Evolutionary conservation across 2,113 vertebrate species (phyloP).

Genomic region (Lepisosteus osseus): DNA sequence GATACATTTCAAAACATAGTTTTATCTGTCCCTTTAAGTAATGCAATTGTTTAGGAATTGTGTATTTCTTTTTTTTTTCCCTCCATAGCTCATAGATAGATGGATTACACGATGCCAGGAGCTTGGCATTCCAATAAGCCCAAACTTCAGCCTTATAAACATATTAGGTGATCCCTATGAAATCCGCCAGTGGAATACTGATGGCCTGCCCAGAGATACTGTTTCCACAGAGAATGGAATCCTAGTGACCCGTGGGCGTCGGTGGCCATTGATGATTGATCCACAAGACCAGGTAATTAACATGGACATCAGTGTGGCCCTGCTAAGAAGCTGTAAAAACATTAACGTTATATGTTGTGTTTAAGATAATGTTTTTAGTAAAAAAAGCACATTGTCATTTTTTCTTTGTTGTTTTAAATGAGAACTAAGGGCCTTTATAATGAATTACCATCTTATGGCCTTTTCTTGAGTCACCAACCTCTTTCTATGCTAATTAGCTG

Average conservation of each 20-base stretch:
- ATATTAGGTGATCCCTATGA: slow-evolving; percentile 75
- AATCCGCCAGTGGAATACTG: slow-evolving; percentile 80
- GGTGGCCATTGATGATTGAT: slow-evolving; percentile 85
- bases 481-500: background rate
- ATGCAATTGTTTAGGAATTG: background rate
- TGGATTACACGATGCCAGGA: slow-evolving; percentile 72
- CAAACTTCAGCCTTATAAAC: slow-evolving; percentile 75
- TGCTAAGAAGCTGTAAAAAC: no score
- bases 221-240: slow-evolving; percentile 81
- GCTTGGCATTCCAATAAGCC: slow-evolving; percentile 70
- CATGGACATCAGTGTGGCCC: no score
- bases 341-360: no score
- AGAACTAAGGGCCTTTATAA: background rate
- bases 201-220: slow-evolving; percentile 72
- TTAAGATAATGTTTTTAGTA: no score
- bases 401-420: no score
- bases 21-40: background rate
- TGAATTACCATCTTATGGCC: background rate
- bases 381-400: no score
- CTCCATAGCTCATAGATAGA: slow-evolving; percentile 67
- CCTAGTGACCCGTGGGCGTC: slow-evolving; percentile 71
- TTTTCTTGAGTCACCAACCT: background rate
- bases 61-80: slow-evolving; percentile 7
- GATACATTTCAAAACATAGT: no score
- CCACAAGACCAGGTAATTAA: slow-evolving; percentile 76